Conservation (phyloP, 30 jellyfish, hydroid and myxozoan species). For the Catostylus mosaicus region DNA sequence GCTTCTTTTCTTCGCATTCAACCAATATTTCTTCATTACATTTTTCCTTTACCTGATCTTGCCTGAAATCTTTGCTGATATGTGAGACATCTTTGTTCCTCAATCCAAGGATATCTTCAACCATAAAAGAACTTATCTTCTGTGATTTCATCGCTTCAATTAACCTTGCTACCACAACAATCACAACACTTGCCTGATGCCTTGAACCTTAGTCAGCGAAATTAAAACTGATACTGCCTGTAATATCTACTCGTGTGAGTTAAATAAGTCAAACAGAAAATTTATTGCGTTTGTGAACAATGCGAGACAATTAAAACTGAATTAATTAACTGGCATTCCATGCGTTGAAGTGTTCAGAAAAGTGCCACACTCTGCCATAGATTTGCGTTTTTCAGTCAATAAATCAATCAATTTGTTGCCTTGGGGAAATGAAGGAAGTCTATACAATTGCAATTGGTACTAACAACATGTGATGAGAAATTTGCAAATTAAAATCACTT, state of each 20-base stretch:
- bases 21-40: background rate
- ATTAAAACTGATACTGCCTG: background rate
- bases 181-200: too few relatives aligned
- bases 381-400: background rate
- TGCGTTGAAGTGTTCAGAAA: constrained; percentile 15
- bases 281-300: constrained; percentile 28
- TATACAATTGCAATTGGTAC: background rate
- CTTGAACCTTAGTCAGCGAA: too few relatives aligned
- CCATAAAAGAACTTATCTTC: constrained; percentile 40
- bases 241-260: background rate
- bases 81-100: constrained; percentile 6
- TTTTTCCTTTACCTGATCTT: background rate
- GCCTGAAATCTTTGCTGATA: too few relatives aligned
- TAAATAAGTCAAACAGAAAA: constrained; percentile 17
- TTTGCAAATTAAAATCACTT: too few relatives aligned
- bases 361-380: background rate
- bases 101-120: constrained; percentile 42
- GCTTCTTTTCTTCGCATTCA: background rate
- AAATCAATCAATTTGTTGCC: constrained; percentile 3
- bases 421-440: constrained; percentile 4
- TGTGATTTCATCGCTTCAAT: constrained; percentile 19
- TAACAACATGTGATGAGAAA: background rate
- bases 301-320: constrained; percentile 3
- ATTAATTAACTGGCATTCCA: background rate
- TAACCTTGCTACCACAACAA: too few relatives aligned